These are phyloP conservation scores for Xenentodon cancila DNA, from an alignment of 2,797 vertebrate genomes.

Conservation along the genomic window DNA sequence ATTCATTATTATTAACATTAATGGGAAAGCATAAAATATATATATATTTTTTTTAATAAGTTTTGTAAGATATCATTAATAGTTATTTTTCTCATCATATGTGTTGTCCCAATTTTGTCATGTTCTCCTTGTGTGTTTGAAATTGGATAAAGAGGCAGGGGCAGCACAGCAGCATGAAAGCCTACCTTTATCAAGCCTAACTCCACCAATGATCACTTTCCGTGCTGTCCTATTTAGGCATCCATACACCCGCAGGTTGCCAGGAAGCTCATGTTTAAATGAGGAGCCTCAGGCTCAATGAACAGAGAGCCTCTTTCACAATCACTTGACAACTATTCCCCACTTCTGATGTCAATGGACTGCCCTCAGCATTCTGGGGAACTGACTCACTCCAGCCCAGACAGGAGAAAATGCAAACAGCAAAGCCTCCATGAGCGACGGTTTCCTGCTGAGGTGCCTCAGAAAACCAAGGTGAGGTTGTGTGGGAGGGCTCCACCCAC, in stretches of 20 bases:
- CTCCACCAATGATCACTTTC: slow-evolving; percentile 71
- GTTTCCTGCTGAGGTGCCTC: slow-evolving; percentile 61
- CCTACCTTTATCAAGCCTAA: slow-evolving; percentile 77
- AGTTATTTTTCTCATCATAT: slow-evolving; percentile 14
- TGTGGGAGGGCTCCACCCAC: slow-evolving; percentile 59
- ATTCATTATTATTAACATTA: neutral
- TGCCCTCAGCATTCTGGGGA: slow-evolving; percentile 72
- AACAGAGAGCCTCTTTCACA: slow-evolving; percentile 80
- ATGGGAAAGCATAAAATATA: neutral
- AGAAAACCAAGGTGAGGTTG: slow-evolving; percentile 69
- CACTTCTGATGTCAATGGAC: slow-evolving; percentile 76
- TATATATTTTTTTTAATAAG: too few species aligned
- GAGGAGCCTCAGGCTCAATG: slow-evolving; percentile 73
- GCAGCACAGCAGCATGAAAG: slow-evolving; percentile 54
- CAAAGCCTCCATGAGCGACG: slow-evolving; percentile 43
- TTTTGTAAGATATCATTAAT: slow-evolving; percentile 22
- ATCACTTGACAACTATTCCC: slow-evolving; percentile 77
- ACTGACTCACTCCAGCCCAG: slow-evolving; percentile 70
- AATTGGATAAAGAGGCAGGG: slow-evolving; percentile 49
- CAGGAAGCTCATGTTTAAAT: slow-evolving; percentile 82
- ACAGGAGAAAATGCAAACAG: slow-evolving; percentile 59
- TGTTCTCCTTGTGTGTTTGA: slow-evolving; percentile 44
- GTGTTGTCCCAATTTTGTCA: too few species aligned
- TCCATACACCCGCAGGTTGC: slow-evolving; percentile 67
- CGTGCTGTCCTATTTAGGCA: slow-evolving; percentile 73